phyloP scores from a whole-genome alignment of 2,888 invertebrate genomes.

The Monoplex corrugatus region DNA sequence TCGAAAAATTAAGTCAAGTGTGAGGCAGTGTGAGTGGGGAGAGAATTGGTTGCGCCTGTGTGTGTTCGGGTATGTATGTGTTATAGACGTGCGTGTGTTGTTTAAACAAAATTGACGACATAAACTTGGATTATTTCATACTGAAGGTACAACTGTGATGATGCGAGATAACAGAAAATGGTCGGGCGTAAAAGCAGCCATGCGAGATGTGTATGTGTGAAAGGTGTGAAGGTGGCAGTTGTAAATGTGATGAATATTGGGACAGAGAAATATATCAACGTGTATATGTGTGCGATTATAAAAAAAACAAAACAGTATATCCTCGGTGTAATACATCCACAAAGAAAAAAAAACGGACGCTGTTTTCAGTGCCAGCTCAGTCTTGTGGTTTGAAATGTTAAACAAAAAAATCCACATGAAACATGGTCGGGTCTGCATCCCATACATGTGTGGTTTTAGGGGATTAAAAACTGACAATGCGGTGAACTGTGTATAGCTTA shows the following conservation, averaged over 20 bases:
- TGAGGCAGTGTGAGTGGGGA: not conserved
- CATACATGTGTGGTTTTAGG: too few relatives aligned
- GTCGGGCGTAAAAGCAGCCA: not conserved
- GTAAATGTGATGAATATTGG: not conserved
- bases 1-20: not conserved
- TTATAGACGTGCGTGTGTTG: not conserved
- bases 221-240: not conserved
- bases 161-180: not conserved
- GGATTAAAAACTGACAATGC: too few relatives aligned
- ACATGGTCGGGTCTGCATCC: too few relatives aligned
- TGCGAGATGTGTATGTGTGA: not conserved
- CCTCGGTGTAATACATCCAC: not conserved
- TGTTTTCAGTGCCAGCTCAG: not conserved
- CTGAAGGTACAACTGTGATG: not conserved
- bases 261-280: not conserved
- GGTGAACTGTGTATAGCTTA: too few relatives aligned
- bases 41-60: not conserved
- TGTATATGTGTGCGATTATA: not conserved
- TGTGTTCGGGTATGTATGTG: not conserved
- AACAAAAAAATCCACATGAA: not conserved
- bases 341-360: not conserved
- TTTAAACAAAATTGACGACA: not conserved
- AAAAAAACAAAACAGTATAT: not conserved
- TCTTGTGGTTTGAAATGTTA: slow-evolving; percentile 4
- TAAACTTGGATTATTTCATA: not conserved